Base-by-base conservation (phyloP, 2,888 invertebrate species). In the Druceiella hillmani region DNA sequence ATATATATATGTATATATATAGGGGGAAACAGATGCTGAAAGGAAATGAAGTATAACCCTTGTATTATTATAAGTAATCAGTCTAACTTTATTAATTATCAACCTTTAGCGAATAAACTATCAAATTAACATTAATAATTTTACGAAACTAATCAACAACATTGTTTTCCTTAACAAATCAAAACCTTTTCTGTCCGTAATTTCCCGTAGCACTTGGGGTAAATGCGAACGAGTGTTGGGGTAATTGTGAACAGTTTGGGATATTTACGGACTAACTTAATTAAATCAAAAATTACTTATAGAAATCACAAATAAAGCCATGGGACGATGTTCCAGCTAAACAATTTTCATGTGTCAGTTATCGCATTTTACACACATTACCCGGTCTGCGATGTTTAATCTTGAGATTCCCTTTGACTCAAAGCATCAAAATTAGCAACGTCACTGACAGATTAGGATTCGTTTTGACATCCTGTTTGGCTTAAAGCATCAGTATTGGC, bases 21-120 rank as follows among this genome's bases (percentile, higher is more conserved):
- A n/a, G n/a, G n/a, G n/a, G n/a, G n/a, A n/a, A n/a, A 33, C 40
- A 38, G 42, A 45, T 40, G 40, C 44, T 43, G 9, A 43, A 43
- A 38, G 10, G 17, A 15, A 40, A 40, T 40, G 3, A 40, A 22
- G 10, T 7, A 43, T 12, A 34, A 40, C 16, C 35, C 12, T 22
- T 28, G 31, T 17, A n/a, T n/a, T n/a, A n/a, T n/a, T n/a, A n/a
- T n/a, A n/a, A n/a, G n/a, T n/a, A n/a, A n/a, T n/a, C n/a, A n/a
- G n/a, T n/a, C n/a, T n/a, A n/a, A n/a, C 36, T 41, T 41, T 44
- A 44, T 44, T 44, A 28, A 39, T 41, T 41, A 38, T 36, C 26
- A 36, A 41, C 33, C 41, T 44, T 17, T 33, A 29, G 36, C 36
- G 27, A 28, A 29, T 4, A n/a, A 36, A 12, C 25, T 36, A 41